These are phyloP conservation scores for Ibycter americanus DNA, from an alignment of 2,797 vertebrate genomes.

Conservation along the genomic window DNA sequence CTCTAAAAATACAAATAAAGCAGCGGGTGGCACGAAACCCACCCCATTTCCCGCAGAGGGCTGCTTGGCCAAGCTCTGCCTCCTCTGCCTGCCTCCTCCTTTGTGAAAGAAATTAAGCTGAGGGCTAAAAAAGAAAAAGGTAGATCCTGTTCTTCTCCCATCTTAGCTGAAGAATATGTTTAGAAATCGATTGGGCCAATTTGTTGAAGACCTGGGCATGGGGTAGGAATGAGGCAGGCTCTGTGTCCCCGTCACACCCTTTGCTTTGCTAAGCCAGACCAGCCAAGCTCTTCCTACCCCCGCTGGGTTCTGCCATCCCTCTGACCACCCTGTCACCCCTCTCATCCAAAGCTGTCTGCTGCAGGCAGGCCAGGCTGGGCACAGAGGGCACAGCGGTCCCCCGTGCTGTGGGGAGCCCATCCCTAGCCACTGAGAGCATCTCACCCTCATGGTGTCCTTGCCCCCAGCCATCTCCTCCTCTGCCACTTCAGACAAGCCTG, in stretches of 20 bases:
- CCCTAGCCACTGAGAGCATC: background rate
- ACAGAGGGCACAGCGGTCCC: background rate
- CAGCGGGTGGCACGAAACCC: background rate
- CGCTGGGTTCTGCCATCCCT: background rate
- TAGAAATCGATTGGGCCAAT: background rate
- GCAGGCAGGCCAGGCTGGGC: background rate
- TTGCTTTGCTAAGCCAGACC: background rate
- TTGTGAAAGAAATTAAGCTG: background rate
- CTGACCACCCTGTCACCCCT: rapidly evolving
- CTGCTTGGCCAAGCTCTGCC: background rate
- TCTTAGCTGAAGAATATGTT: background rate
- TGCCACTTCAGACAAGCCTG: background rate
- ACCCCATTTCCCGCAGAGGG: background rate
- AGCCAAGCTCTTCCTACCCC: background rate
- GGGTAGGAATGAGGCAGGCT: background rate
- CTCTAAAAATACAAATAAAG: conserved; percentile 50
- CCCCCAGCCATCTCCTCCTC: background rate
- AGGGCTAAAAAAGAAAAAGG: background rate
- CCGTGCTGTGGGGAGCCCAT: rapidly evolving
- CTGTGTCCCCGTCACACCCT: rapidly evolving
- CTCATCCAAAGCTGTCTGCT: background rate
- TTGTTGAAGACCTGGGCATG: background rate
- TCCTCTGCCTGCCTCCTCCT: background rate
- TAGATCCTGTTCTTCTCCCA: background rate
- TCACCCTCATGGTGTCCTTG: background rate